Base-by-base conservation (phyloP, 2,888 invertebrate species). In the Macrophya alboannulata region DNA sequence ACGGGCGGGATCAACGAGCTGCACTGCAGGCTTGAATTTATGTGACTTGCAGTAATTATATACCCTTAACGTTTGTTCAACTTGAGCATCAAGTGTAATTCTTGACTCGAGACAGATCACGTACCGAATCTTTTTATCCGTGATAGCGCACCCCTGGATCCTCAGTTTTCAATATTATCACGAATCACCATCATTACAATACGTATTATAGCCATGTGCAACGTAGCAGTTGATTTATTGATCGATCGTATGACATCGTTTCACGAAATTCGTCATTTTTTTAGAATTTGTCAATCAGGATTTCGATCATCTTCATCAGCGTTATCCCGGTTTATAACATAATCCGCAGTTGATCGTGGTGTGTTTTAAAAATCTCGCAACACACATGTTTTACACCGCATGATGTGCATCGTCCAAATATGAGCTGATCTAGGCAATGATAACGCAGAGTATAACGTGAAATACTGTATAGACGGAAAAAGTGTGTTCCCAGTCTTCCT, bases 341-440 rank as follows among this genome's bases (percentile, higher is more conserved):
- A 71, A 2, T 71, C 40, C 9, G 40, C 71, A 37, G 5, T 40
- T 40, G 17, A 12, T 2, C 25, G 25, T 3, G 21, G 25, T 12
- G 17, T 9, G 12, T 25, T 25, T 25, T 21, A 2, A 62, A 9
- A 62, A 12, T 3, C 25, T 62, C 62, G 62, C 21, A 25, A 12
- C 62, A 25, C 25, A 62, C 55, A 48, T 48, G 25, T 62, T 62
- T 62, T 25, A 62, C 62, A 76, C 76, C 51, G 76, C 76, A 76
- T 76, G 76, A 51, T 48, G 31, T 45, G 45, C 76, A 76, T 25
- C 6, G 76, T 76, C 76, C 76, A 76, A 76, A 76, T 76, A 76
- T 76, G 48, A 76, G 76, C 25, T 40, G 40, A 37, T 40, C 17
- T 17, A 71, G 40, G 40, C 4, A 31, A 71, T 40, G 37, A 37